Evolutionary conservation across 2,797 vertebrate genomes (phyloP).

Genomic region (Threskiornis aethiopicus): DNA sequence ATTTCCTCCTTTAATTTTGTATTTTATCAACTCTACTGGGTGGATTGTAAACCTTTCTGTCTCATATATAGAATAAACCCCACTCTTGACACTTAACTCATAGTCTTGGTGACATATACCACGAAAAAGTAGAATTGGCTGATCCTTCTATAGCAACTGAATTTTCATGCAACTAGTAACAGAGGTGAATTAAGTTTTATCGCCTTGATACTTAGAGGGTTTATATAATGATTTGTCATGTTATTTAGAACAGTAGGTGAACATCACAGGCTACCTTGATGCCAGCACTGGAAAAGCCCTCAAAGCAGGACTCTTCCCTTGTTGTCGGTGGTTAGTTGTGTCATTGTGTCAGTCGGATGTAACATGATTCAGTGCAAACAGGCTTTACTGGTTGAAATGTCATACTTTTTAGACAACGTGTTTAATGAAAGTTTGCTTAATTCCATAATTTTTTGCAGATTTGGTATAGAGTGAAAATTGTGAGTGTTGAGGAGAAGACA

Average conservation of each 20-base stretch:
- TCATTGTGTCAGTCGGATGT: neutral
- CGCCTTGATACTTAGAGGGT: neutral
- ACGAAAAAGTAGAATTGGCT: neutral
- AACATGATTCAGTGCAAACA: neutral
- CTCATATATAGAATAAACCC: neutral
- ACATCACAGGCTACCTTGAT: neutral
- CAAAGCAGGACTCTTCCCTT: neutral
- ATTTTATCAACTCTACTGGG: neutral
- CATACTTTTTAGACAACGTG: neutral
- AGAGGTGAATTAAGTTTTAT: neutral
- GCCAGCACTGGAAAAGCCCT: neutral
- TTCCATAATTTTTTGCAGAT: neutral
- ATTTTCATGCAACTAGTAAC: neutral
- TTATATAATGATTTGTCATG: neutral
- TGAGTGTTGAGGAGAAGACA: neutral
- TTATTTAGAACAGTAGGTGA: neutral
- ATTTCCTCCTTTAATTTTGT: neutral
- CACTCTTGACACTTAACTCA: neutral
- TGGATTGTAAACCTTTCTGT: neutral
- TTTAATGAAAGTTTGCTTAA: neutral
- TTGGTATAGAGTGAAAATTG: neutral
- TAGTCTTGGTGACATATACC: neutral
- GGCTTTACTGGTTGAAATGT: neutral
- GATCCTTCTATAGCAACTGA: conserved; percentile 5
- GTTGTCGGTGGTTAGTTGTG: neutral